These are phyloP conservation scores for Oscheius sp. DNA, from an alignment of 1,140 invertebrate species.

Conservation along the genomic window DNA sequence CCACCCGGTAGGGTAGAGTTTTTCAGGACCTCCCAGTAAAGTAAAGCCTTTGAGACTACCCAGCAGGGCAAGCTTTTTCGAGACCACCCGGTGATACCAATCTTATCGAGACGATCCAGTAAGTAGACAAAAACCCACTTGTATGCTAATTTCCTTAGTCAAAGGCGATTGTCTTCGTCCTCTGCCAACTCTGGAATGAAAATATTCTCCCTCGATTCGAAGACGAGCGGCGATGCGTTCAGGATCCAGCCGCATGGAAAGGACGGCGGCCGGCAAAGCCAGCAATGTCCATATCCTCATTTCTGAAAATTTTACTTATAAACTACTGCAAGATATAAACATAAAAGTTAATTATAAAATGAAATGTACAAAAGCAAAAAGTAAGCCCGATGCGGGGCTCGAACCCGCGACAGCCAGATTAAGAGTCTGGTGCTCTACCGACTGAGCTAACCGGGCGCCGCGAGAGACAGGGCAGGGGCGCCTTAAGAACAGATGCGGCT, in stretches of 20 bases:
- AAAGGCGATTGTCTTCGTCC: slow-evolving; percentile 24
- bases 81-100: neutral
- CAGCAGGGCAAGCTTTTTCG: neutral
- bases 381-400: neutral
- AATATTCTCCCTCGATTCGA: slow-evolving; percentile 42
- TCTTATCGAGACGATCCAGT: neutral
- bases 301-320: neutral
- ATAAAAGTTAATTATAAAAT: neutral
- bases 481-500: neutral
- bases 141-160: slow-evolving; percentile 59
- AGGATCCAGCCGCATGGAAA: slow-evolving; percentile 51
- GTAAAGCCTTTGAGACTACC: neutral
- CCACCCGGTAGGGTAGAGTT: neutral
- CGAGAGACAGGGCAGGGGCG: neutral
- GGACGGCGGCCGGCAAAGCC: neutral
- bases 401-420: neutral
- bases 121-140: slow-evolving; percentile 38
- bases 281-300: neutral
- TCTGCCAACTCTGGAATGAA: neutral
- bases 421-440: neutral
- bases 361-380: neutral
- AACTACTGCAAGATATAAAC: neutral
- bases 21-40: neutral
- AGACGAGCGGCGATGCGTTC: slow-evolving; percentile 56
- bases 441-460: neutral